Evolutionary conservation across 2,888 invertebrate species (phyloP).

Genomic region (Lasioglossum villosulum): DNA sequence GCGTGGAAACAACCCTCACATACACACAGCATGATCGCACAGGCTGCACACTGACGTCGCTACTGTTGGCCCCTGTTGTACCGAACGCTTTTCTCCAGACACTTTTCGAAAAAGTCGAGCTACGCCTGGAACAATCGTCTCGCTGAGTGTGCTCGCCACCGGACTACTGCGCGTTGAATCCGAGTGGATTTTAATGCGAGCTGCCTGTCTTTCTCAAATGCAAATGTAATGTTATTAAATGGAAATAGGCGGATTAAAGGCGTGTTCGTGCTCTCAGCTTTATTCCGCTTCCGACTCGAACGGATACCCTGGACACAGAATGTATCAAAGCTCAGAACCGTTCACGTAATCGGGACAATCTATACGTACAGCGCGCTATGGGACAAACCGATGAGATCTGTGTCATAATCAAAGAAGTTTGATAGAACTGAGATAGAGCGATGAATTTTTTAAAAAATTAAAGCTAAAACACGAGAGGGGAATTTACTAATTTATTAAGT

Average conservation of each 20-base stretch:
- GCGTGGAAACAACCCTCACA: not conserved
- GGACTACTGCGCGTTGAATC: not conserved
- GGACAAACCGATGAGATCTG: too few relatives aligned
- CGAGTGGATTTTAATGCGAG: constrained; percentile 5
- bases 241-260: constrained; percentile 2
- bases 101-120: not conserved
- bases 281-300: not conserved
- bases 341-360: too few relatives aligned
- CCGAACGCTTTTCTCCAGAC: not conserved
- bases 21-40: not conserved
- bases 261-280: not conserved
- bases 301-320: not conserved
- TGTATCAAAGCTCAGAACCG: not conserved
- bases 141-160: not conserved
- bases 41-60: not conserved
- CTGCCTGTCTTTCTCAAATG: not conserved
- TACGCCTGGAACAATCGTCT: not conserved
- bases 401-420: too few relatives aligned
- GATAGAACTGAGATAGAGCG: too few relatives aligned
- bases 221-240: not conserved
- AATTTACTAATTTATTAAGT: too few relatives aligned
- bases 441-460: too few relatives aligned
- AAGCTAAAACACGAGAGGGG: too few relatives aligned
- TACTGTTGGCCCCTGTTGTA: not conserved
- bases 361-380: too few relatives aligned